Base-by-base conservation (phyloP, 2,797 vertebrate genomes). In the Sorex maritimensis region DNA sequence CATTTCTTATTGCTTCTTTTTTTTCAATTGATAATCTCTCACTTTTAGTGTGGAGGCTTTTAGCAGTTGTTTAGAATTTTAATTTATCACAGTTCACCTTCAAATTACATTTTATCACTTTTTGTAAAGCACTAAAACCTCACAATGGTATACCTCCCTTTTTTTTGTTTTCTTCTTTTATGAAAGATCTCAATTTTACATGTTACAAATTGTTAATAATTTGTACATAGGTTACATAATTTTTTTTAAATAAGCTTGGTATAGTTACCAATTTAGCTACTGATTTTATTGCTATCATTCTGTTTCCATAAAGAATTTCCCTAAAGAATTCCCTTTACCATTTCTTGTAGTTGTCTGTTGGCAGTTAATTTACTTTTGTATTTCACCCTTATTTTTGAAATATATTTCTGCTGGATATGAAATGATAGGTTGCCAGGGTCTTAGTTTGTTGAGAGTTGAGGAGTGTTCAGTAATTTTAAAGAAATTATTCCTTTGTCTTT, bases 81-180 rank as follows among this genome's bases (percentile, higher is more conserved):
- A 55, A 55, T 17, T 55, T 55, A 55, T 55, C 11, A 17, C 52
- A 55, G 52, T 55, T 17, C 11, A 55, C 52, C 15, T 55, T 55
- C 52, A 55, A 17, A 55, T 55, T 55, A 6, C 10, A 12, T 55
- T 55, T 11, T 61, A 69, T 4, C 61, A 71, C 49, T 49, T 49
- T 21, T 81, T n/a, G 26, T 28, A 63, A 86, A 86, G 26, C 71
- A 65, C n/a, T 87, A 91, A 65, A 91, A 86, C 30, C 23, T 82
- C 65, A 82, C 19, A 82, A 78, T 19, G 63, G 14, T 82, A 2
- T 34, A 34, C 34, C 34, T 34, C 34, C 34, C 34, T 2, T 34
- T 34, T 34, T 34, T 34, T 2, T 77, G 30, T 63, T 86, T 3
- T 15, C 28, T n/a, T 61, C 5, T 1, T 81, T 85, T 86, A 12